phyloP scores from a whole-genome alignment of 2,888 invertebrate species.

The Theretra japonica region DNA sequence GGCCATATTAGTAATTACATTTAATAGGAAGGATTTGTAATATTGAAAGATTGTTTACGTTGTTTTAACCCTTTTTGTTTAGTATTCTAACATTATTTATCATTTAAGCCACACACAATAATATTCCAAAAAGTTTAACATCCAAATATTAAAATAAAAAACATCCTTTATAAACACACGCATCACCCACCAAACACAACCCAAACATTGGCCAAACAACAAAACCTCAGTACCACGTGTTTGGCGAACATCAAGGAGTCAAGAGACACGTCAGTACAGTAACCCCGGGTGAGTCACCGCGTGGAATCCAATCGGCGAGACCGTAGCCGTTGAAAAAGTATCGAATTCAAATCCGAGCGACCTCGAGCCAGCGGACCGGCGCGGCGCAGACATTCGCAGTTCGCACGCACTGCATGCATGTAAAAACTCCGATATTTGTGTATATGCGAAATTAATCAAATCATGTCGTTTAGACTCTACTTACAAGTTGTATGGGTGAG shows the following conservation, averaged over 20 bases:
- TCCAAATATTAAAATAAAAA: too few relatives aligned
- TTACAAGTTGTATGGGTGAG: too few relatives aligned
- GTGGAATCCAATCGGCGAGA: slow-evolving; percentile 58
- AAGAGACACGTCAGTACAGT: slow-evolving; percentile 59
- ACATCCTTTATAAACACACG: too few relatives aligned
- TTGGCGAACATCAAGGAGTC: slow-evolving; percentile 42
- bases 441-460: too few relatives aligned
- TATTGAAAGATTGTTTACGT: too few relatives aligned
- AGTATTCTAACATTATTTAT: neutral
- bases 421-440: too few relatives aligned
- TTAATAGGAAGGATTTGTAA: too few relatives aligned
- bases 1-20: too few relatives aligned
- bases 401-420: slow-evolving; percentile 4
- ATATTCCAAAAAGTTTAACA: too few relatives aligned
- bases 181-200: neutral
- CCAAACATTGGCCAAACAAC: neutral
- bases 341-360: slow-evolving; percentile 51
- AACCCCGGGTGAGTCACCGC: slow-evolving; percentile 70
- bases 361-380: slow-evolving; percentile 19
- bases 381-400: neutral
- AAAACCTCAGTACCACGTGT: neutral
- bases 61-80: too few relatives aligned
- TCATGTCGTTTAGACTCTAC: too few relatives aligned
- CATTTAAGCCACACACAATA: neutral
- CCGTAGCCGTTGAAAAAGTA: slow-evolving; percentile 62